Evolutionary conservation across 2,888 invertebrate genomes (phyloP).

Genomic region (Flexamia atlantica): DNA sequence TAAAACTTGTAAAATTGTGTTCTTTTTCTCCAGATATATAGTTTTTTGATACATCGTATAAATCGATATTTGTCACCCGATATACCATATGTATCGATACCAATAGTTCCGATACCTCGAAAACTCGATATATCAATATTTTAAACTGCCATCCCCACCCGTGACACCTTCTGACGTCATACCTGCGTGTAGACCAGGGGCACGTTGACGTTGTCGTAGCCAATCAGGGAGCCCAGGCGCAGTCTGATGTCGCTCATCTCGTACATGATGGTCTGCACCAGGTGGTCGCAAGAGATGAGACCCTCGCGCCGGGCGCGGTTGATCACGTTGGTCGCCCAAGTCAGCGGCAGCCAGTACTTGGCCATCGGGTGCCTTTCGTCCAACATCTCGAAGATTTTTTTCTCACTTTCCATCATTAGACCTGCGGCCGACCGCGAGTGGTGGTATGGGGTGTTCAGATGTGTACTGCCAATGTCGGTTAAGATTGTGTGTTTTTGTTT

Average conservation of each 20-base stretch:
- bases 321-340: constrained; percentile 95
- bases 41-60: too few species aligned
- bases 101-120: too few species aligned
- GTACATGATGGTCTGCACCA: constrained; percentile 92
- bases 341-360: constrained; percentile 95
- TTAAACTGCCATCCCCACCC: too few species aligned
- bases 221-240: constrained; percentile 89
- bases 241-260: constrained; percentile 94
- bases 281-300: constrained; percentile 92
- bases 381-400: constrained; percentile 94
- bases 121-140: too few species aligned
- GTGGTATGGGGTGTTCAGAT: background rate
- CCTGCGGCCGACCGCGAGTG: constrained; percentile 77
- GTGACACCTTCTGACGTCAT: too few species aligned
- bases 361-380: constrained; percentile 94
- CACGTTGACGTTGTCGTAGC: constrained; percentile 94
- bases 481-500: too few species aligned
- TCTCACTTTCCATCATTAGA: constrained; percentile 93
- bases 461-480: too few species aligned
- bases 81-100: too few species aligned
- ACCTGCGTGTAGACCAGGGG: constrained; percentile 96
- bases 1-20: too few species aligned
- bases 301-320: constrained; percentile 92
- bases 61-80: too few species aligned
- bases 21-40: too few species aligned